Base-by-base conservation (phyloP, 2,797 vertebrate species). In the Anabacerthia variegaticeps region DNA sequence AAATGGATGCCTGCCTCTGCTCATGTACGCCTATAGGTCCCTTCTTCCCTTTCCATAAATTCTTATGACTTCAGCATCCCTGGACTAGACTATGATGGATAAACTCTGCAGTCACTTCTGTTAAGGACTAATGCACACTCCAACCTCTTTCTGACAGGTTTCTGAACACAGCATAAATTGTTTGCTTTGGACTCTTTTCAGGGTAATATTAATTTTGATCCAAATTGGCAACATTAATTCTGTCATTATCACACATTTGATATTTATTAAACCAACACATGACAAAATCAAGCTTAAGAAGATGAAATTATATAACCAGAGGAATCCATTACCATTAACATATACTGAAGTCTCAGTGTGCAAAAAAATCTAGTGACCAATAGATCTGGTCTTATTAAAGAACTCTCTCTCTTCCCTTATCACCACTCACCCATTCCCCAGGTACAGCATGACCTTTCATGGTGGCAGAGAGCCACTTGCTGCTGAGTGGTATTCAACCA, bases 81-180 rank as follows among this genome's bases (percentile, higher is more conserved):
- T 86, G 48, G 73, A 73, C 78, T 46, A 92, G 79, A 76, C 88
- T 87, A 41, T 92, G 85, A 95, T 90, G 73, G 88, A 96, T 96
- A 96, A 97, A 94, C 48, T 78, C 72, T 94, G 87, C 82, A 93
- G 52, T 89, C 90, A 84, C 18, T 93, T 88, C 73, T 92, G 58
- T 56, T 75, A 66, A 75, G 59, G 37, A 86, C 66, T 85, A 88
- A 92, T 88, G 77, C 49, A 86, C 80, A 52, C 92, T 93, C 79
- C 83, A 86, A 46, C 69, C 88, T 76, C 54, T 89, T 94, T 81
- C 63, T 95, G 89, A 90, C 80, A 94, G 55, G 34, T 88, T 89
- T 93, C 88, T 87, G 83, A 92, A 52, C 48, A 21, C 16, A 73
- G 26, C 39, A 84, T 78, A 92, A 78, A 95, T 78, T 77, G 36